Base-by-base conservation (phyloP, 2,113 vertebrate genomes). In the Theristicus caerulescens region DNA sequence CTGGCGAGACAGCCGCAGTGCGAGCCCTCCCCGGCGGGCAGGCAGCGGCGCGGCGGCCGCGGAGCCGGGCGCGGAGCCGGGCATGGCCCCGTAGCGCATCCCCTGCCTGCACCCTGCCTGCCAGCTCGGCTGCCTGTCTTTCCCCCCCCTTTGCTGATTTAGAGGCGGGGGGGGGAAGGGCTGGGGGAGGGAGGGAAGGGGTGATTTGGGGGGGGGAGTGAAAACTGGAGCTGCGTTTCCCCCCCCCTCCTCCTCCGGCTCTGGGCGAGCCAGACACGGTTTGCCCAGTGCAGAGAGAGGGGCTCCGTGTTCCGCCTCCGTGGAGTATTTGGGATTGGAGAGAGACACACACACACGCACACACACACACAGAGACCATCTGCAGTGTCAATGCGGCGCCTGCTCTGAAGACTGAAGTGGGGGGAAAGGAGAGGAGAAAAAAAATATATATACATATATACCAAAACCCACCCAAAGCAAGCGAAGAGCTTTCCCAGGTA, bases 381-480 rank as follows among this genome's bases (percentile, higher is more conserved):
- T 93, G 94, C 94, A 95, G 94, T 95, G 94, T 95, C 94, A 93
- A 95, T 95, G 94, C 94, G 94, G 94, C 94, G 94, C 91, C 94
- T 95, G 91, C 94, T 95, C 94, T 95, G 94, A 95, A 95, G 94
- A 93, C 91, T 95, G 91, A 91, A 95, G 94, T 95, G 54, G 77
- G 87, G 92, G 92, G 82, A 86, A 94, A 90, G 77, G 87, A 86
- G 77, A 94, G 58, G 38, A 83, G 52, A 44, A 51, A 51, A 51
- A 25, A 47, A 47, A 49, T 20, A 73, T 18, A 57, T 8, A 42
- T 24, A 52, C 38, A 29, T 74, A 31, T 6, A 55, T 13, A 57
- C 52, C 80, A 62, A 91, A 96, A 91, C 17, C 77, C 70, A 88
- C 62, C 85, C 85, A 91, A 62, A 86, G 81, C 77, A 62, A 93